Percentiles rank a stretch among this genome's conserved stretches.
Evolutionary conservation across 2,113 vertebrate species (phyloP).

Genomic region (Stegostoma tigrinum): DNA sequence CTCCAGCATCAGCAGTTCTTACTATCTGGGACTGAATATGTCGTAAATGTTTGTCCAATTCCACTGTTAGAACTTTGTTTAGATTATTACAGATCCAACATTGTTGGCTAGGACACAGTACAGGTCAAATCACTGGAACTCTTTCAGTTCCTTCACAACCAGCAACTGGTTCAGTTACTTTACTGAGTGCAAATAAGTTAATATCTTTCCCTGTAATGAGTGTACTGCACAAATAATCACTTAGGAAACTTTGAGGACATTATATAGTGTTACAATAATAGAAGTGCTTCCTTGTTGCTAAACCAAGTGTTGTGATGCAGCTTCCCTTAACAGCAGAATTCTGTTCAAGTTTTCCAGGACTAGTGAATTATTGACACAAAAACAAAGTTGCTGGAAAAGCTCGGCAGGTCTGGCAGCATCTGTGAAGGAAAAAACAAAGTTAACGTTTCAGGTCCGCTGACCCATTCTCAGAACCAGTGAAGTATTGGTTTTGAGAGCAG

Average conservation of each 20-base stretch:
- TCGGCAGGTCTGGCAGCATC: no score
- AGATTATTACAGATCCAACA: background rate
- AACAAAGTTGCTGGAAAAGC: no score
- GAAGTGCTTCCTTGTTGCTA: background rate
- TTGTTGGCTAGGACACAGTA: background rate
- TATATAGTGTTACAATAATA: background rate
- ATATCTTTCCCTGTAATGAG: background rate
- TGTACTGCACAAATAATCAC: background rate
- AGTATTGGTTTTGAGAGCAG: background rate
- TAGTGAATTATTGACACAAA: background rate
- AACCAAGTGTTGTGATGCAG: background rate
- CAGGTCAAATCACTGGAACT: background rate
- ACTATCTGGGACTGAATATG: background rate
- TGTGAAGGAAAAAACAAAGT: no score
- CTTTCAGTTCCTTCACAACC: no score
- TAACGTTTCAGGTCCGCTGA: no score
- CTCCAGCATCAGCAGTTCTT: no score
- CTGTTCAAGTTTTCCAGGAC: background rate
- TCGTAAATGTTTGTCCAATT: background rate
- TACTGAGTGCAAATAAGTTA: background rate
- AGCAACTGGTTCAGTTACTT: background rate
- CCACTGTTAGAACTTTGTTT: background rate
- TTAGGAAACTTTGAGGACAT: background rate
- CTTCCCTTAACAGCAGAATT: no score
- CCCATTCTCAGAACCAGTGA: no score